A percentile compares a stretch with the other conserved stretches of the same genome.
These are phyloP conservation scores for Matsumurasca onukii DNA, from an alignment of 1,140 invertebrate genomes.

Conservation along the genomic window DNA sequence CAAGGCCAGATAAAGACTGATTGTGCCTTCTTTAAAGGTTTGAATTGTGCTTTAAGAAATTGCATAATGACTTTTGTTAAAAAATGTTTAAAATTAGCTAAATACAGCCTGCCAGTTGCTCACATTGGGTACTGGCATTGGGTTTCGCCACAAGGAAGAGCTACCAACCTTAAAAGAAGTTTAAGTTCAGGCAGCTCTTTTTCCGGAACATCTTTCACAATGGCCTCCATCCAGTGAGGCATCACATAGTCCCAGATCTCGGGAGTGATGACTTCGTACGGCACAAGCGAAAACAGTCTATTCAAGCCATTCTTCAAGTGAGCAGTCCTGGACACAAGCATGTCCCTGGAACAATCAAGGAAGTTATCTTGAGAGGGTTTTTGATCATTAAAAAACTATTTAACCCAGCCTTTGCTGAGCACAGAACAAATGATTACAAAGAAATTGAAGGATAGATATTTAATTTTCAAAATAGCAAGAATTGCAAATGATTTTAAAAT, in stretches of 20 bases:
- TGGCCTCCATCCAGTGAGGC: slow-evolving; percentile 98
- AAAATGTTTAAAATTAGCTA: no score
- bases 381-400: slow-evolving; percentile 9
- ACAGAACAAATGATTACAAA: no score
- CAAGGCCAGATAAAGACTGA: no score
- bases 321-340: slow-evolving; percentile 82
- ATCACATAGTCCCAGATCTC: slow-evolving; percentile 98
- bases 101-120: no score
- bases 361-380: not conserved
- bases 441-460: no score
- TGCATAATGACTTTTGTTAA: no score
- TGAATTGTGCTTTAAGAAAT: no score
- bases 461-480: no score
- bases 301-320: slow-evolving; percentile 94
- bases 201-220: slow-evolving; percentile 91
- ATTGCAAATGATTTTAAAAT: no score
- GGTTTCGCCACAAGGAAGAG: not conserved
- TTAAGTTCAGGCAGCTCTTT: slow-evolving; percentile 90
- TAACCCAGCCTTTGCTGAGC: no score
- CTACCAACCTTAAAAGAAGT: slow-evolving; percentile 73
- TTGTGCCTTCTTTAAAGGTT: no score
- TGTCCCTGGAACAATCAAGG: slow-evolving; percentile 63
- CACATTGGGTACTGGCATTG: no score
- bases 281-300: slow-evolving; percentile 91
- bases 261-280: slow-evolving; percentile 94